These are phyloP conservation scores for Hirtodrosophila cameraria DNA, from an alignment of 2,888 invertebrate species.

Conservation along the genomic window DNA sequence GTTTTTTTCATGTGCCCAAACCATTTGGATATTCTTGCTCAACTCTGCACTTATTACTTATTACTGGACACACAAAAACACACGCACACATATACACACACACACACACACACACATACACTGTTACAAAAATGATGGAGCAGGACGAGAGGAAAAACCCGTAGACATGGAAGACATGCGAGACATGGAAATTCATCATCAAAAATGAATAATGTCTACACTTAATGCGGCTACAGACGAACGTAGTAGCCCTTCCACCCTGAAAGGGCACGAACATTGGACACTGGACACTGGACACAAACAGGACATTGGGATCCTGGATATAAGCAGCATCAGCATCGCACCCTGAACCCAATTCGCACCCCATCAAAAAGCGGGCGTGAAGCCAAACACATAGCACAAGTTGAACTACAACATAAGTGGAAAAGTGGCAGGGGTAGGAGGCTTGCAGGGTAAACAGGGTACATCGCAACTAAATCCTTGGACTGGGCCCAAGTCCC, in stretches of 20 bases:
- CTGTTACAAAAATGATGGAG: not conserved
- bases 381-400: conserved; percentile 58
- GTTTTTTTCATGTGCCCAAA: conserved; percentile 66
- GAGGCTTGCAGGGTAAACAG: conserved; percentile 3
- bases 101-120: too few species aligned
- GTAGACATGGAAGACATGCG: conserved; percentile 76
- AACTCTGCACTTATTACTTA: conserved; percentile 77
- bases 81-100: not conserved
- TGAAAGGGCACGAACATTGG: conserved; percentile 18
- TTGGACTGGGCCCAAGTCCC: conserved; percentile 27
- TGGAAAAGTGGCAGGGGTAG: not conserved
- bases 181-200: conserved; percentile 83
- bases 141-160: conserved; percentile 46
- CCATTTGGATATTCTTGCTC: conserved; percentile 48
- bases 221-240: conserved; percentile 75
- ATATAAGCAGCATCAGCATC: conserved; percentile 35
- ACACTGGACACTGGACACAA: conserved; percentile 26
- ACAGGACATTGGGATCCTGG: conserved; percentile 15
- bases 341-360: conserved; percentile 70
- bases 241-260: conserved; percentile 16
- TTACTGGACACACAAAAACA: conserved; percentile 63
- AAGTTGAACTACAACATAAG: conserved; percentile 18
- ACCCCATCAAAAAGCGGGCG: conserved; percentile 77
- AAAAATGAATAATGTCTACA: conserved; percentile 84
- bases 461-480: too few species aligned